These are phyloP conservation scores for Argyrosomus japonicus DNA, from an alignment of 2,113 vertebrate species.

Conservation along the genomic window DNA sequence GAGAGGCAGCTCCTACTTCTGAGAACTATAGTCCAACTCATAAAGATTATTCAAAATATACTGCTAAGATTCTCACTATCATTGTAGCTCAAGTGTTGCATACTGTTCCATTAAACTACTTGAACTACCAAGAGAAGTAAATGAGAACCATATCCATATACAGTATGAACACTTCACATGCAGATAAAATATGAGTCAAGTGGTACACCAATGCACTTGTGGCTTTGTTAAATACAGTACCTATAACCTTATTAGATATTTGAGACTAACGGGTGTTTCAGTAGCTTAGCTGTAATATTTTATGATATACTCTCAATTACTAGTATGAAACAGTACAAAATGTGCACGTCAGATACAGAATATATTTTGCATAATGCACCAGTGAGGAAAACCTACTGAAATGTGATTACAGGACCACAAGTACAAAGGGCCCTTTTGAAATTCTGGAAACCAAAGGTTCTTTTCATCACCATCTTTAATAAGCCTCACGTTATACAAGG, in stretches of 20 bases:
- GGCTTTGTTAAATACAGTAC: slow-evolving; percentile 59
- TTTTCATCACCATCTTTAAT: slow-evolving; percentile 28
- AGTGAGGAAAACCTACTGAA: slow-evolving; percentile 37
- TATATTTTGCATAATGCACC: slow-evolving; percentile 23
- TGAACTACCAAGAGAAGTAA: slow-evolving; percentile 30
- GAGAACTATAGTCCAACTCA: slow-evolving; percentile 64
- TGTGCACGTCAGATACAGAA: slow-evolving; percentile 28
- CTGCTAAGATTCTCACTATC: slow-evolving; percentile 36
- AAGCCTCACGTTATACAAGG: slow-evolving; percentile 26
- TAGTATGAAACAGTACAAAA: slow-evolving; percentile 47
- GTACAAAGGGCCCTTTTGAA: slow-evolving; percentile 23
- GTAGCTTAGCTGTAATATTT: slow-evolving; percentile 27
- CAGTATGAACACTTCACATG: slow-evolving; percentile 49
- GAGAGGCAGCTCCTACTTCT: slow-evolving; percentile 26
- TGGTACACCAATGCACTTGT: slow-evolving; percentile 21
- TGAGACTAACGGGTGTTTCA: slow-evolving; percentile 28
- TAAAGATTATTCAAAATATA: slow-evolving; percentile 32
- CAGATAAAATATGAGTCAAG: slow-evolving; percentile 35
- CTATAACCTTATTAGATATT: slow-evolving; percentile 13
- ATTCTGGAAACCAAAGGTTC: slow-evolving; percentile 28
- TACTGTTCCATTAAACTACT: slow-evolving; percentile 5
- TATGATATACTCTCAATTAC: slow-evolving; percentile 3
- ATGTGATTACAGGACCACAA: slow-evolving; percentile 42
- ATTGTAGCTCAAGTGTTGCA: slow-evolving; percentile 43
- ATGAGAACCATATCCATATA: slow-evolving; percentile 73